phyloP scores from a whole-genome alignment of 1,140 invertebrate genomes.

The Ylistrum balloti region DNA sequence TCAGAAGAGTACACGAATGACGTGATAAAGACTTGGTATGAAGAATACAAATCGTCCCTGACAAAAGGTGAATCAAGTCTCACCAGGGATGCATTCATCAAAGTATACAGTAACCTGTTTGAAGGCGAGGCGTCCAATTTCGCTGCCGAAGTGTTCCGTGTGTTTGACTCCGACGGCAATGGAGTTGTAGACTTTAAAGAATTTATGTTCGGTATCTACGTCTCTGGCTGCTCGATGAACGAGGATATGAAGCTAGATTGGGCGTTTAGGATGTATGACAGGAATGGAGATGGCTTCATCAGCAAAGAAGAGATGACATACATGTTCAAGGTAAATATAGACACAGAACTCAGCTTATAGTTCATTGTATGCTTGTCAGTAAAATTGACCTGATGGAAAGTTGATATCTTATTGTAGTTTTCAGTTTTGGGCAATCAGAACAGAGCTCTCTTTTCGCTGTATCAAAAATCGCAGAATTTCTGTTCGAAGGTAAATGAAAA shows the following conservation, averaged over 20 bases:
- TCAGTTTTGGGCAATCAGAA: too few species aligned
- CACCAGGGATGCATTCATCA: conserved; percentile 87
- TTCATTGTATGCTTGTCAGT: too few species aligned
- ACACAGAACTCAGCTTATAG: too few species aligned
- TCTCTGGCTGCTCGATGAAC: conserved; percentile 85
- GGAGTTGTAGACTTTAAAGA: conserved; percentile 75
- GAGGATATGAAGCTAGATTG: conserved; percentile 94
- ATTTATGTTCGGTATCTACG: conserved; percentile 72
- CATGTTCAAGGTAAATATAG: conserved; percentile 72
- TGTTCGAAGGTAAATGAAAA: too few species aligned
- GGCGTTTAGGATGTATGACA: conserved; percentile 95
- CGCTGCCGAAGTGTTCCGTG: conserved; percentile 74
- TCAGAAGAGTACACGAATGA: conserved; percentile 54
- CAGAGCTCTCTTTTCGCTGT: too few species aligned
- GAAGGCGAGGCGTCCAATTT: conserved; percentile 67
- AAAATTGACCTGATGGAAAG: too few species aligned
- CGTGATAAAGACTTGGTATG: conserved; percentile 61
- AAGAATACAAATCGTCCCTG: conserved; percentile 58
- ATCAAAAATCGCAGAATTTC: too few species aligned
- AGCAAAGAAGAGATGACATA: conserved; percentile 84
- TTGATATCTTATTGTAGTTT: too few species aligned
- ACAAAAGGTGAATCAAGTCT: conserved; percentile 93
- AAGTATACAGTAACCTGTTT: conserved; percentile 71
- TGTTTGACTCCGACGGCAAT: conserved; percentile 73
- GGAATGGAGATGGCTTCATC: conserved; percentile 92